Evolutionary conservation across 37 sponge, comb jelly and placozoan species (phyloP), one percentile per base, ranked within the genome.

Genomic region (Eunapius fragilis): DNA sequence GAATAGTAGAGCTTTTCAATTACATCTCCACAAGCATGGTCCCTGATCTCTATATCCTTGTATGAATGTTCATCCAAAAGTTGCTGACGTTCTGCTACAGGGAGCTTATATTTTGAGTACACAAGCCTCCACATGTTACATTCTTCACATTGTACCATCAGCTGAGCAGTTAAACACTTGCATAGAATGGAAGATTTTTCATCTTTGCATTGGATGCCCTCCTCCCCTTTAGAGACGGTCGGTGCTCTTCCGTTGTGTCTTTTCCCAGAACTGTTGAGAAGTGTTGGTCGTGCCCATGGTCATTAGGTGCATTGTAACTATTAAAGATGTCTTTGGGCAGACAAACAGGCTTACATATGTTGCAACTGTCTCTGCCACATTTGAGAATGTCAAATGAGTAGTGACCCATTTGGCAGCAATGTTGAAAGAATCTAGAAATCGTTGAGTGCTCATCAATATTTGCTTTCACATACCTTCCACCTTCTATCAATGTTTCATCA

Each of bases 1-100:
- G 86, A 81, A 82, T 76, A 85, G 49, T 90, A 89, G 11, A 85
- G 85, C 22, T 70, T 81, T 81, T 90, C 86, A 49, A 90, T 85
- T 27, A 77, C 68, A 34, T 68, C 69, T 25, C 49, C 34, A 79
- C 90, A 90, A 33, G 70, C 23, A 79, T 85, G 75, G 3, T 74
- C 82, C 72, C 50, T 78, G 28, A 79, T 71, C 14, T 72, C 31
- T 26, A 90, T 82, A 72, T 87, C 25, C 23, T 78, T 71, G 22
- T 78, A 71, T 11, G 74, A 10, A 47, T 82, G 23, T n/a, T 70
- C 77, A 14, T 85, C 77, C 25, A 90, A n/a, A 23, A 31, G 30
- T 28, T 85, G 72, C 22, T 24, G 19, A 17, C 76, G 24, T 36
- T 86, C 37, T 45, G 22, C n/a, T 27, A 58, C 33, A 26, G 34